These are phyloP conservation scores for Hemiscyllium ocellatum DNA, from an alignment of 2,113 vertebrate species.

Conservation along the genomic window DNA sequence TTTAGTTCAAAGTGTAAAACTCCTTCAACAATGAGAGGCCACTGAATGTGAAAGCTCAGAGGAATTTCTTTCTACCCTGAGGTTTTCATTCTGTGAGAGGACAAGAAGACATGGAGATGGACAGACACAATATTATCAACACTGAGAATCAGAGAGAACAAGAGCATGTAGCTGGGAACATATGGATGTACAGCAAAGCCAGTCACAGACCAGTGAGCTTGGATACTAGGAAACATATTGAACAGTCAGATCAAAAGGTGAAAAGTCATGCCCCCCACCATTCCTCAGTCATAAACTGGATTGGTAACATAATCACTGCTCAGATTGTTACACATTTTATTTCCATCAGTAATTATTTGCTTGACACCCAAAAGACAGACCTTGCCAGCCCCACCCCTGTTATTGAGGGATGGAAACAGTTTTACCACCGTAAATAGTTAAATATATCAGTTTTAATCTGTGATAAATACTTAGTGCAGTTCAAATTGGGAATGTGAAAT, in stretches of 20 bases:
- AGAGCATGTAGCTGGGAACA: not conserved
- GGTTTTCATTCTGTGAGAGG: not conserved
- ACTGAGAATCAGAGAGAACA: not conserved
- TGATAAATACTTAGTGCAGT: too few species aligned
- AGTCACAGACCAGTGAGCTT: not conserved
- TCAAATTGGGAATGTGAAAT: too few species aligned
- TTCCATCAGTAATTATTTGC: not conserved
- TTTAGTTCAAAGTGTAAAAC: not conserved
- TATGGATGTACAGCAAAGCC: not conserved
- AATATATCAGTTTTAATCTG: too few species aligned
- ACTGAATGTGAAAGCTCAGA: not conserved
- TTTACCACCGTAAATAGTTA: too few species aligned
- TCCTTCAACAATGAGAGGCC: not conserved
- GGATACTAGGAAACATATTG: not conserved
- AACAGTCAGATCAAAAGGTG: not conserved
- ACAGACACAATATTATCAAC: not conserved
- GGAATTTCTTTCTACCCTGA: not conserved
- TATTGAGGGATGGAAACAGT: too few species aligned
- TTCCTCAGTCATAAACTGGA: not conserved
- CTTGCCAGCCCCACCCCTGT: too few species aligned
- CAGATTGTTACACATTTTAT: not conserved
- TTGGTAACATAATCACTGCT: not conserved
- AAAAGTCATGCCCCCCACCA: not conserved
- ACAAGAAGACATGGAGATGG: not conserved
- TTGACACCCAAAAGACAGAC: too few species aligned